Conservation (phyloP, 2,888 invertebrate species). For the Hirtodrosophila confusa region DNA sequence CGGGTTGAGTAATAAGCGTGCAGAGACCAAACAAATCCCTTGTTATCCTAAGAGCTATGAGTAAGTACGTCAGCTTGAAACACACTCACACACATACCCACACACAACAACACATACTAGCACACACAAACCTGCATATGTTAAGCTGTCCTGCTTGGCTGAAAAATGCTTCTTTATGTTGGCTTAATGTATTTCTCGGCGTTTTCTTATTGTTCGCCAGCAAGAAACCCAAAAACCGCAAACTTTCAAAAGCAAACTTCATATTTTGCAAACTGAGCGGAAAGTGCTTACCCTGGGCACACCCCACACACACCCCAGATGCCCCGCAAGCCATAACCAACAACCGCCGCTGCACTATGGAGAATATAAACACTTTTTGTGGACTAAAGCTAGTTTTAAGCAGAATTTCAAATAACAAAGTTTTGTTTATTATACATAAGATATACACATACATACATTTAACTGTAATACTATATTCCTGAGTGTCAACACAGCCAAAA, state of each 20-base stretch:
- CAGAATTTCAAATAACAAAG: background rate
- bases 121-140: conserved; percentile 39
- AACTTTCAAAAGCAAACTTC: conserved; percentile 72
- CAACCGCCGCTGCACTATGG: conserved; percentile 7
- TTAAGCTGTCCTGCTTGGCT: conserved; percentile 49
- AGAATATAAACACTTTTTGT: too few species aligned
- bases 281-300: conserved; percentile 46
- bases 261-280: conserved; percentile 73
- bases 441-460: too few species aligned
- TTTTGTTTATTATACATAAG: too few species aligned
- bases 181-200: conserved; percentile 71
- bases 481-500: too few species aligned
- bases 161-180: conserved; percentile 66
- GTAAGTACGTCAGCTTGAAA: conserved; percentile 53
- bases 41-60: conserved; percentile 63
- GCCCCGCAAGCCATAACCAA: conserved; percentile 1
- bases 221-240: conserved; percentile 69
- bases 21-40: conserved; percentile 63
- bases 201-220: conserved; percentile 64
- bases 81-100: conserved; percentile 18
- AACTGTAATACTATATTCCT: too few species aligned
- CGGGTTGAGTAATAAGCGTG: conserved; percentile 55
- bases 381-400: too few species aligned
- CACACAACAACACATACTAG: conserved; percentile 5
- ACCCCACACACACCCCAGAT: background rate